phyloP scores from a whole-genome alignment of 2,113 vertebrate genomes.

The Thoracochromis brauschi region DNA sequence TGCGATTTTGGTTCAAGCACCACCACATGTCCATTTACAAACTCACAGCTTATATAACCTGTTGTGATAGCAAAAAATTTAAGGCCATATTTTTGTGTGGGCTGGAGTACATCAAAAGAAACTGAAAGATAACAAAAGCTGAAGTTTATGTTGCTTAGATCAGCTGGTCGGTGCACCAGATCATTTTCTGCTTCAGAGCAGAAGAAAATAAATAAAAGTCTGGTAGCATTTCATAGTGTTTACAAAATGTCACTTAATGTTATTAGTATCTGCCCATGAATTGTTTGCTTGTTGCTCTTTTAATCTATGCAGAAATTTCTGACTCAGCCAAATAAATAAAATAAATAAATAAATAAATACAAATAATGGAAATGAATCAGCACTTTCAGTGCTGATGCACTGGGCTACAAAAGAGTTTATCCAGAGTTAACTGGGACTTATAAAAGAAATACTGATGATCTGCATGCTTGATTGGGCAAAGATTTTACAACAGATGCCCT shows the following conservation, averaged over 20 bases:
- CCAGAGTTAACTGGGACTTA: background rate
- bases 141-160: background rate
- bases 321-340: background rate
- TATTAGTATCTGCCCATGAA: background rate
- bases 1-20: slow-evolving; percentile 12
- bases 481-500: background rate
- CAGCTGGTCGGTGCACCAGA: background rate
- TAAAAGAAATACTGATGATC: background rate
- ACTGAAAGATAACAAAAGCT: background rate
- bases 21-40: background rate
- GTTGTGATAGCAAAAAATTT: background rate
- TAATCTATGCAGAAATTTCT: background rate
- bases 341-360: background rate
- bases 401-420: background rate
- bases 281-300: background rate
- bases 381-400: background rate
- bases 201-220: background rate
- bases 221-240: background rate
- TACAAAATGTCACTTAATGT: background rate
- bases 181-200: background rate
- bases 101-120: slow-evolving; percentile 4
- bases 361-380: background rate
- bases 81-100: background rate
- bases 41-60: slow-evolving; percentile 30
- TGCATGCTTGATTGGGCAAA: background rate